Evolutionary conservation across 2,888 invertebrate genomes (phyloP).

Genomic region (Cheilosia variabilis): DNA sequence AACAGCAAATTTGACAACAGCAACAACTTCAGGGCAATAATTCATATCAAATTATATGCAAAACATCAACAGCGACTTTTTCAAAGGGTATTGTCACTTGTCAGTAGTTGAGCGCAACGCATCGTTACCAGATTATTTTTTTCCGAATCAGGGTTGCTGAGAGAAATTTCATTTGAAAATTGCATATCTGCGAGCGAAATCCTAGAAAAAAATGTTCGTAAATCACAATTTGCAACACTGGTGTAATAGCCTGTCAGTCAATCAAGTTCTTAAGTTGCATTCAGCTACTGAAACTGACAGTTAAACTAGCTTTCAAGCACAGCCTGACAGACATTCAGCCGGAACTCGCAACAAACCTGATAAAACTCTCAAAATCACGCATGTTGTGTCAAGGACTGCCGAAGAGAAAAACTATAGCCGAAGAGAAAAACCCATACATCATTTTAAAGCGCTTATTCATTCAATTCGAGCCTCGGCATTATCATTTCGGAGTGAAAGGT

Average conservation of each 20-base stretch:
- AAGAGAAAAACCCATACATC: neutral
- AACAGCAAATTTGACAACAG: too few species aligned
- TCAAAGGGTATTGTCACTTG: too few species aligned
- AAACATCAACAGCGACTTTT: too few species aligned
- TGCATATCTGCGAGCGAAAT: too few species aligned
- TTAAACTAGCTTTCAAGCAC: neutral
- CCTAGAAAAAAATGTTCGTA: too few species aligned
- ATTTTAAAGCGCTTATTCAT: constrained; percentile 21
- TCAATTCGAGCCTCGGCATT: neutral
- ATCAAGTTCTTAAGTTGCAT: neutral
- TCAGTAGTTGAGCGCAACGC: too few species aligned
- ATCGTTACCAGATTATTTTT: too few species aligned
- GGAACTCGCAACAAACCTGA: constrained; percentile 13
- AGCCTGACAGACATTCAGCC: constrained; percentile 19
- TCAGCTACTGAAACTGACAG: neutral
- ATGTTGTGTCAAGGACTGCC: constrained; percentile 26
- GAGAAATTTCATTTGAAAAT: too few species aligned
- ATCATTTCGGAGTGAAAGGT: constrained; percentile 28
- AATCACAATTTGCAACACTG: too few species aligned
- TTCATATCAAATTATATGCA: too few species aligned
- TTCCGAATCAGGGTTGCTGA: too few species aligned
- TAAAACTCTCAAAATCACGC: constrained; percentile 5
- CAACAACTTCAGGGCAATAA: too few species aligned
- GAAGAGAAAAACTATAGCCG: neutral
- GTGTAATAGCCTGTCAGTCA: neutral